A percentile compares a stretch with the other conserved stretches of the same genome.
Conservation (phyloP, 2,113 vertebrate species). For the Leptosomus discolor region DNA sequence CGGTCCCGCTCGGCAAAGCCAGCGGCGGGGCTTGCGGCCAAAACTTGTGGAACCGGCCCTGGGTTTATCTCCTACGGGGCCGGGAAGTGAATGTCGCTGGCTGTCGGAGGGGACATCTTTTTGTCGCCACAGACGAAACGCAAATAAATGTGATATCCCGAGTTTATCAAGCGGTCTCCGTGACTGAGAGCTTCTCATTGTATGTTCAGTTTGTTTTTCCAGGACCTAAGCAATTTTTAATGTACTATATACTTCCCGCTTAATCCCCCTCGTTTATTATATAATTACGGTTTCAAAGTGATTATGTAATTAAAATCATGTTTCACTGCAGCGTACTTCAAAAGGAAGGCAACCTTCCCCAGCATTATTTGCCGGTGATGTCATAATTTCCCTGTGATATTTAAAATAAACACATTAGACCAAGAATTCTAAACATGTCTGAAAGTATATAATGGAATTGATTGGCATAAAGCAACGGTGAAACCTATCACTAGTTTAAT, state of each 20-base stretch:
- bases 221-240: conserved; percentile 80
- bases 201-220: conserved; percentile 81
- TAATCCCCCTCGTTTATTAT: conserved; percentile 87
- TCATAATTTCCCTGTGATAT: conserved; percentile 93
- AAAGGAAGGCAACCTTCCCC: conserved; percentile 75
- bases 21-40: background rate
- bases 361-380: conserved; percentile 87
- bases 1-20: background rate
- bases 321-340: conserved; percentile 84
- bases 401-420: conserved; percentile 97
- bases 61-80: background rate
- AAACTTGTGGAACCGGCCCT: background rate
- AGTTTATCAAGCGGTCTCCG: background rate
- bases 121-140: background rate
- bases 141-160: background rate
- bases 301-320: conserved; percentile 92
- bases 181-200: conserved; percentile 53
- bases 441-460: conserved; percentile 82
- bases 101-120: background rate
- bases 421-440: conserved; percentile 93
- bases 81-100: background rate
- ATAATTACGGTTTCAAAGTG: conserved; percentile 91
- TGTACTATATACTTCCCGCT: conserved; percentile 83
- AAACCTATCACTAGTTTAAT: conserved; percentile 84
- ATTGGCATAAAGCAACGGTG: conserved; percentile 85